Percentiles rank a stretch among this genome's conserved stretches.
Evolutionary conservation across 2,797 vertebrate species (phyloP).

Genomic region (Tragelaphus oryx): DNA sequence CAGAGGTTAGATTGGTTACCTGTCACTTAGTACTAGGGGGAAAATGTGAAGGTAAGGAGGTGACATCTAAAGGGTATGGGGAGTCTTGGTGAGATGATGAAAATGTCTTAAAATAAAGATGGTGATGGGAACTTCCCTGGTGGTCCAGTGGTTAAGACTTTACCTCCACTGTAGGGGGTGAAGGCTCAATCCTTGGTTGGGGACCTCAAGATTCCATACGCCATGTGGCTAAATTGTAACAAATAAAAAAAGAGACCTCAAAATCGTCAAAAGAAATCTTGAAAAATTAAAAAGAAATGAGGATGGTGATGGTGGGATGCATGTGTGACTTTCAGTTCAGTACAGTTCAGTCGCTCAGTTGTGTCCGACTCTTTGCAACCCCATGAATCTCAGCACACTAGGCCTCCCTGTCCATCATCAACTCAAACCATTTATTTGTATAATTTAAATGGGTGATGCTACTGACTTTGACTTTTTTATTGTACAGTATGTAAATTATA

Average conservation of each 20-base stretch:
- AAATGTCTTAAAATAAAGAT: background rate
- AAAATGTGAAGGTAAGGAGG: background rate
- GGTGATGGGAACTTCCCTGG: background rate
- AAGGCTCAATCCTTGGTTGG: background rate
- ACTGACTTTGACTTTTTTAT: background rate
- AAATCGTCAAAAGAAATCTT: background rate
- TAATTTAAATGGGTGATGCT: background rate
- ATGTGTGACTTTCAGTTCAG: background rate
- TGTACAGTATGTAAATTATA: background rate
- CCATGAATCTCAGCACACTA: too few species aligned
- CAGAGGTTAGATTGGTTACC: background rate
- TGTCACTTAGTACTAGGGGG: background rate
- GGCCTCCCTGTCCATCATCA: too few species aligned
- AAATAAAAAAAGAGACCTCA: background rate
- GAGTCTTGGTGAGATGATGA: background rate
- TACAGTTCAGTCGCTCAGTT: too few species aligned
- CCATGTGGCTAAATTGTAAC: background rate
- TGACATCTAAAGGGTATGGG: background rate
- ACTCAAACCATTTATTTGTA: background rate
- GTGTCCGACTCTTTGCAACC: too few species aligned
- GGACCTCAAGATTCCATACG: background rate
- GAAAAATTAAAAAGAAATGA: background rate
- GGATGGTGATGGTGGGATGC: background rate
- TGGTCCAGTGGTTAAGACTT: rapidly evolving
- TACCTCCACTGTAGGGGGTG: background rate